Base-by-base conservation (phyloP, 1,140 invertebrate genomes). In the Ganaspis sp. region DNA sequence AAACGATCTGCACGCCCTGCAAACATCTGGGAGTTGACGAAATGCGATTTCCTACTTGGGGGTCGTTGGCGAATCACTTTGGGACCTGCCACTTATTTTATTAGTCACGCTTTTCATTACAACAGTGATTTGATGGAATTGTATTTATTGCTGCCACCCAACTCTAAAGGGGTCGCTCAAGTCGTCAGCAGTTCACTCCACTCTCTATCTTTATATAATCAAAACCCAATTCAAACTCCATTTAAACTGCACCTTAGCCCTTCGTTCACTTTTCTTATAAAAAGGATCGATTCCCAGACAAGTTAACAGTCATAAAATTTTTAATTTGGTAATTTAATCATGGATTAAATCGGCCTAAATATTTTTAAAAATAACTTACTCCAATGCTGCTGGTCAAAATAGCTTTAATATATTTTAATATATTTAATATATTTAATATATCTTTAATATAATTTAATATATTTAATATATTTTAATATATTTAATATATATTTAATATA, bases 41-140 rank as follows among this genome's bases (percentile, higher is more conserved):
- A 87, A 85, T 85, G 78, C 80, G 82, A 86, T 87, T 86, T 85
- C 72, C 79, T 81, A 76, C 72, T 80, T 78, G 77, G 83, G 86
- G 84, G 81, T 84, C 81, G 81, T 74, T 75, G 70, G 45, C 82
- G 80, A 85, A 85, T 87, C 81, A 84, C 81, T 82, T 76, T 45
- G 34, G 74, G 75, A 77, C 75, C 81, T 70, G 80, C 84, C 84
- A 87, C 86, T 89, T 89, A 89, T 84, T 87, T 87, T 86, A 88
- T 88, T 88, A 87, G 87, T 85, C 85, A 86, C 83, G 84, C 85
- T 87, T 86, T 87, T 88, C 86, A 87, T 87, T 87, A 85, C 83
- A 82, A 78, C 81, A 64, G 77, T 82, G 85, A 88, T 87, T 88
- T 84, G 83, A 88, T 87, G 82, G 84, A 85, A 88, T 88, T 87